A percentile compares a stretch with the other conserved stretches of the same genome.
Conservation (phyloP, 2,797 vertebrate species). For the Anguilla marmorata region DNA sequence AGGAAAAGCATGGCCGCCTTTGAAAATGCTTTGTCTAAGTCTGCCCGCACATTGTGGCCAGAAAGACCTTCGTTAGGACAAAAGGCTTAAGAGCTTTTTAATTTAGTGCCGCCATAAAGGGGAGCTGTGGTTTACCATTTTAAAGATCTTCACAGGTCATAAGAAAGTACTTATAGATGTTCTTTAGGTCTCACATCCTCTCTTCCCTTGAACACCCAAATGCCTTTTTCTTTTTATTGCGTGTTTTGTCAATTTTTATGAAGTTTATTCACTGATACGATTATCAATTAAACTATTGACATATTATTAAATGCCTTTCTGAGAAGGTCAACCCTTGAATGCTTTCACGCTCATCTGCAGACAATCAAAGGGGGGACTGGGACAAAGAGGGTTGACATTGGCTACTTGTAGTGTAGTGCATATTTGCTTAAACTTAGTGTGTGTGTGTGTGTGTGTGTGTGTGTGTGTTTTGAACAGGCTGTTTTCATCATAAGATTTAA, state of each 20-base stretch:
- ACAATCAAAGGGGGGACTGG: background rate
- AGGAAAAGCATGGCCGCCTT: background rate
- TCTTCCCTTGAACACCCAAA: background rate
- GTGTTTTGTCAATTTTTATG: background rate
- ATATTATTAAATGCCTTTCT: background rate
- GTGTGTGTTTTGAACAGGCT: constrained; percentile 13
- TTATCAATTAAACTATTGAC: too few relatives aligned
- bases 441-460: background rate
- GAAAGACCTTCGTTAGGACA: background rate
- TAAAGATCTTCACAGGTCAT: background rate
- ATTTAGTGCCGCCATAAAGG: background rate
- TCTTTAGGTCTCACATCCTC: background rate
- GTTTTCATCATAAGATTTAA: background rate
- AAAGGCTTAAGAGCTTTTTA: background rate
- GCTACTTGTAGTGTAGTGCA: background rate
- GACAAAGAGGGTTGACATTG: background rate
- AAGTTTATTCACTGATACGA: background rate
- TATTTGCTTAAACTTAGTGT: background rate
- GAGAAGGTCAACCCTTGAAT: background rate
- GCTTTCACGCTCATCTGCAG: background rate
- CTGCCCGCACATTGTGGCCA: too few relatives aligned
- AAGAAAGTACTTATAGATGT: background rate
- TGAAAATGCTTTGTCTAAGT: background rate
- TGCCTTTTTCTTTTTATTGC: background rate
- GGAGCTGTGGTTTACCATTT: background rate